Base-by-base conservation (phyloP, 2,113 vertebrate genomes). In the Hemiprocne comata region DNA sequence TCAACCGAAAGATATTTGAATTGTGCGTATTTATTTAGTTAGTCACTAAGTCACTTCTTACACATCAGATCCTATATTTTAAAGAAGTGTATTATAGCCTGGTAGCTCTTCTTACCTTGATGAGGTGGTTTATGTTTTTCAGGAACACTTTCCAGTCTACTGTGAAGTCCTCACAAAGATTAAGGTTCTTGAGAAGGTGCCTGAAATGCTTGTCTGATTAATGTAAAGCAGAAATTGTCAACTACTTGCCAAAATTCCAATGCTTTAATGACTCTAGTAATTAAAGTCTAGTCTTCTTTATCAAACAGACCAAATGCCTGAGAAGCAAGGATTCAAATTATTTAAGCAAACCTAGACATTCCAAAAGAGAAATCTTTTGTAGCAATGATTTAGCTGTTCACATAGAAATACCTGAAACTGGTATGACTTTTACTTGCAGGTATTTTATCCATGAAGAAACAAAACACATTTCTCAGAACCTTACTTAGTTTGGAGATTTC, bases 101-200 rank as follows among this genome's bases (percentile, higher is more conserved):
- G 10, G 5, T 31, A 13, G 31, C 16, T 16, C 5, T 61, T 67
- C 95, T 96, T 95, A 97, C 98, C 95, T 97, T 95, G 24, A 83
- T 91, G n/a, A 90, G 34, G 80, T 95, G n/a, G 64, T 72, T 89
- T 80, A 95, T 97, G 84, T 88, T 97, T 89, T 98, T 83, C 21
- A 98, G 97, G 54, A 98, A 98, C 74, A 95, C 91, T 48, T 96
- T 97, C 98, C 98, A 98, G 51, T 98, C 94, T 65, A 97, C 95
- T 36, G 70, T 86, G 55, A 95, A 93, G 13, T 78, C 84, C 20
- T 95, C 87, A 78, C 88, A 96, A 79, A 98, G 40, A 23, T 95
- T 91, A 23, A 98, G 87, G 55, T 96, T 97, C 71, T 95, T 95
- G 85, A 98, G 82, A 65, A 98, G 92, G 18, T 97, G 94, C 57